Percentiles rank a stretch among this genome's conserved stretches.
Conservation (phyloP, 2,888 invertebrate species). For the Plebejus melissa region DNA sequence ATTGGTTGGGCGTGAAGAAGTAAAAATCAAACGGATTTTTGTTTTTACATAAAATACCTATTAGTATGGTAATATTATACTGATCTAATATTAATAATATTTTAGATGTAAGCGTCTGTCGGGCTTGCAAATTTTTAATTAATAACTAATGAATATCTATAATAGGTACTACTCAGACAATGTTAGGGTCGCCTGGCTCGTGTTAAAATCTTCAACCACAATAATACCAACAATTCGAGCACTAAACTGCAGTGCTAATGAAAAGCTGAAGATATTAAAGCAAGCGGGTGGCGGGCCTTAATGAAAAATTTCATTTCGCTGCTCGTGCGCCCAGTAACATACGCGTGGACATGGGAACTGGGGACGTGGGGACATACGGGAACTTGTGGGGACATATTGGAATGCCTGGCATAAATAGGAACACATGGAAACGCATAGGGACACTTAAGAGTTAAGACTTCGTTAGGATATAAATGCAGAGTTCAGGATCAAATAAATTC, state of each 20-base stretch:
- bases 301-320: conserved; percentile 45
- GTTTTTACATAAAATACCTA: too few species aligned
- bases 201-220: conserved; percentile 15
- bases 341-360: not conserved
- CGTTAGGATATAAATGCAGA: too few species aligned
- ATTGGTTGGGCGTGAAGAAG: too few species aligned
- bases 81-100: too few species aligned
- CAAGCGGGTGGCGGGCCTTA: conserved; percentile 40
- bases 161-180: not conserved
- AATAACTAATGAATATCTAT: too few species aligned
- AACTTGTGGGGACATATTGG: not conserved
- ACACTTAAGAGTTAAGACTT: not conserved
- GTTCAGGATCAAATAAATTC: too few species aligned
- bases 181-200: not conserved
- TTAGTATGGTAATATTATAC: too few species aligned
- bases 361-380: not conserved
- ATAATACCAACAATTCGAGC: conserved; percentile 28
- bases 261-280: conserved; percentile 42
- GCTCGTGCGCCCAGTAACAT: conserved; percentile 27
- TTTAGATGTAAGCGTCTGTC: too few species aligned
- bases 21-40: too few species aligned
- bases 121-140: too few species aligned
- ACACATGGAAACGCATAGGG: not conserved
- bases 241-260: conserved; percentile 39
- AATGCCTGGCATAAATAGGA: not conserved